Evolutionary conservation across 2,797 vertebrate species (phyloP), one percentile per base, ranked within the genome.

Genomic region (Phoxinus dragarum): DNA sequence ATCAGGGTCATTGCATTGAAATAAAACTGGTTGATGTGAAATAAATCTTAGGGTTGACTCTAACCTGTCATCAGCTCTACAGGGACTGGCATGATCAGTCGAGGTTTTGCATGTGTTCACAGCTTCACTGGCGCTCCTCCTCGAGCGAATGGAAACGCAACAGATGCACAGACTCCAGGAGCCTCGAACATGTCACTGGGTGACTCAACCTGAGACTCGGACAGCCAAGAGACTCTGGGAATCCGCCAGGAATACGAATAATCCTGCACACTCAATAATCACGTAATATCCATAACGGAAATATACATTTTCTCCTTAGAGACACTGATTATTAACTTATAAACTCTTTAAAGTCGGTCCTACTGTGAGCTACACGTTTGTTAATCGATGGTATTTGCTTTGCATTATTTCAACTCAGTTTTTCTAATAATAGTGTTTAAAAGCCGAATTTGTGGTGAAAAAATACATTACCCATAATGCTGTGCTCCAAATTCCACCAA

Each of bases 81-180:
- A 17, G 64, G 34, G 67, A 69, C 3, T 66, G 61, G 61, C 61
- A 66, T 66, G 3, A 17, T 34, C 61, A 66, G 27, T 34, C 19
- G 1, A 5, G 23, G 23, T 19, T 31, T 27, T 23, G 4, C 71
- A 27, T n/a, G n/a, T 11, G 56, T 59, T 42, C 52, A 69, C 44
- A 72, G 52, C 34, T 59, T 31, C 56, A 74, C 38, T 52, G 36
- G 47, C 31, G 27, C 73, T 75, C 56, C 34, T 68, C 56, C 40
- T 86, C 40, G 23, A 68, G 76, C 36, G 16, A 69, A 82, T 59
- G 71, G 54, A 61, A 82, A 88, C 27, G 75, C 82, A 84, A 36
- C 89, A 90, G 86, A 86, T 90, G 90, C 72, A 81, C 44, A 81
- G 67, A 80, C 81, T 12, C 82, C 82, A 68, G 87, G 88, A 71